Conservation (phyloP, 2,113 vertebrate species). For the Actinemys pallida region DNA sequence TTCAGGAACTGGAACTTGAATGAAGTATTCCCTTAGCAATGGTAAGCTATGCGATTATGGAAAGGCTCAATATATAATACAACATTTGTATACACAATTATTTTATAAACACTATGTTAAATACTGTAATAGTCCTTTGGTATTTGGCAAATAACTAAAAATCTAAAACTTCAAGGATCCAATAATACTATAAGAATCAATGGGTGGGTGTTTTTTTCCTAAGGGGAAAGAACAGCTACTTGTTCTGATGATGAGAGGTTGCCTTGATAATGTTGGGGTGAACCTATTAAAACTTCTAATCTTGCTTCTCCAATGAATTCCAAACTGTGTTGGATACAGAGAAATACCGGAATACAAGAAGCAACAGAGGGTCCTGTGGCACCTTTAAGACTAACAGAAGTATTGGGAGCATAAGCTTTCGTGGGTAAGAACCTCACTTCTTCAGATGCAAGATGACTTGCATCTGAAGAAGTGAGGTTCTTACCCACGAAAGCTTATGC, state of each 20-base stretch:
- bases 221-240: background rate
- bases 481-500: no score
- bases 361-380: no score
- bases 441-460: no score
- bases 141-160: background rate
- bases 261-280: slow-evolving; percentile 18
- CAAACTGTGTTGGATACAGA: slow-evolving; percentile 47
- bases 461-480: no score
- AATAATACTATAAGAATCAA: background rate
- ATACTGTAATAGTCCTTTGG: background rate
- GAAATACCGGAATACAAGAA: slow-evolving; percentile 51
- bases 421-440: no score
- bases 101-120: background rate
- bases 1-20: slow-evolving; percentile 30
- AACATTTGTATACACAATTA: background rate
- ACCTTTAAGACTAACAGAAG: no score
- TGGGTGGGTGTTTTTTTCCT: background rate
- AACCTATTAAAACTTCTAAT: slow-evolving; percentile 62
- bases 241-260: slow-evolving; percentile 10
- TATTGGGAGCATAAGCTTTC: no score
- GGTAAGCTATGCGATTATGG: background rate
- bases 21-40: background rate
- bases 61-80: background rate
- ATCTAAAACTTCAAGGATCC: background rate
- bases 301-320: slow-evolving; percentile 50